Conservation (phyloP, 1,140 invertebrate genomes). For the Stegodyphus mimosarum region DNA sequence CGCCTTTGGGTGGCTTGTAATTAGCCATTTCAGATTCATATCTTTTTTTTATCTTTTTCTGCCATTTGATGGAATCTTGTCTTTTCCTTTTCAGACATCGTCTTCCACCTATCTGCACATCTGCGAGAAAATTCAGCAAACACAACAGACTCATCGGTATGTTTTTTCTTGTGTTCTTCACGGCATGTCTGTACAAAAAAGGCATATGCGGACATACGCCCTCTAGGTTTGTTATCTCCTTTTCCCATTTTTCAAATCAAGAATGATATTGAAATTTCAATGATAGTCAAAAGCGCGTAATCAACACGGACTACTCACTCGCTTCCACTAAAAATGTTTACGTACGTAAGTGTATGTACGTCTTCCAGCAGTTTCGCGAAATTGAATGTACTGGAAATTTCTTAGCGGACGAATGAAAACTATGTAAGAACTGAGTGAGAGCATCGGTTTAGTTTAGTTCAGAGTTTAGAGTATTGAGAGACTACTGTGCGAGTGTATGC, state of each 20-base stretch:
- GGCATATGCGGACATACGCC: slow-evolving; percentile 98
- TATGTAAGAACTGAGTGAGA: too few relatives aligned
- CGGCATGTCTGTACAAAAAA: slow-evolving; percentile 99
- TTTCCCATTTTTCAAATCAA: slow-evolving; percentile 53
- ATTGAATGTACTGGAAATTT: too few relatives aligned
- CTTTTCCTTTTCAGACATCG: slow-evolving; percentile 99
- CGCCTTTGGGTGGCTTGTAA: slow-evolving; percentile 87
- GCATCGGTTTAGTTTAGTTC: too few relatives aligned
- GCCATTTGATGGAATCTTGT: slow-evolving; percentile 99
- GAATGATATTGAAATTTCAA: background rate
- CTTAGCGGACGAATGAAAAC: too few relatives aligned
- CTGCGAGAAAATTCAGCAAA: slow-evolving; percentile 99
- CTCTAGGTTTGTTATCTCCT: slow-evolving; percentile 85
- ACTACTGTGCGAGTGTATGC: too few relatives aligned
- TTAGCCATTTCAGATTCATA: slow-evolving; percentile 96
- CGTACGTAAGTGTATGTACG: too few relatives aligned
- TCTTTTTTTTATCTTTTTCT: slow-evolving; percentile 94
- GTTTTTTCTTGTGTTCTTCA: slow-evolving; percentile 99
- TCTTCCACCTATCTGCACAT: slow-evolving; percentile 99
- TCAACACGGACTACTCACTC: too few relatives aligned
- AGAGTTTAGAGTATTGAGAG: too few relatives aligned
- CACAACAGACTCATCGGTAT: slow-evolving; percentile 97
- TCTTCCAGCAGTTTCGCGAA: too few relatives aligned
- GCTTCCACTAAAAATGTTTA: too few relatives aligned
- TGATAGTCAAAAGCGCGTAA: too few relatives aligned